These are phyloP conservation scores for Allygus modestus DNA, from an alignment of 2,888 invertebrate genomes.

Conservation along the genomic window DNA sequence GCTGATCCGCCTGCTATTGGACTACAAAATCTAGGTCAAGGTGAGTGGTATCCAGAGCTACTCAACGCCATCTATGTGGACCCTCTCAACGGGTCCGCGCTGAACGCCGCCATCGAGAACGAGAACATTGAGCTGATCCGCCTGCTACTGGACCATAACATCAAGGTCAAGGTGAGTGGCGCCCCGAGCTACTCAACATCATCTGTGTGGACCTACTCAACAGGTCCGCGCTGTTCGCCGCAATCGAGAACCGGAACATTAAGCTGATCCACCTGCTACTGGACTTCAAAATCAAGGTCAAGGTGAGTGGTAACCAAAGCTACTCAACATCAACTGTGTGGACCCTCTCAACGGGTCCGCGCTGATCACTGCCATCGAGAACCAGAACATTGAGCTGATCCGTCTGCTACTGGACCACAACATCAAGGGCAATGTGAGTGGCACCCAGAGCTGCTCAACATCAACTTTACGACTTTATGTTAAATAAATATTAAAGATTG, in stretches of 20 bases:
- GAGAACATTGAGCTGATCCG: too few relatives aligned
- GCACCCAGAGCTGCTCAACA: conserved; percentile 78
- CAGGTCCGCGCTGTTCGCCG: conserved; percentile 93
- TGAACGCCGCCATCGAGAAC: conserved; percentile 97
- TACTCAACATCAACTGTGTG: too few relatives aligned
- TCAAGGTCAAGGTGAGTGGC: conserved; percentile 86
- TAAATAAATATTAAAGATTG: too few relatives aligned
- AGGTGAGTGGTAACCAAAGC: conserved; percentile 81
- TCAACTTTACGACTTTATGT: too few relatives aligned
- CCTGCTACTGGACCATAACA: conserved; percentile 90
- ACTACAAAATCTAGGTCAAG: conserved; percentile 90
- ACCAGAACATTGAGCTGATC: too few relatives aligned
- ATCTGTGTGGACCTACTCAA: conserved; percentile 78
- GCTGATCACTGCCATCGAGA: conserved; percentile 72
- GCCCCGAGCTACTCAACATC: too few relatives aligned
- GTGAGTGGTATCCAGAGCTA: conserved; percentile 77
- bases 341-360: too few relatives aligned
- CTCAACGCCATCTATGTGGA: too few relatives aligned
- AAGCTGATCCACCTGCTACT: too few relatives aligned
- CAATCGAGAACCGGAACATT: conserved; percentile 99
- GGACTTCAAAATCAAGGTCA: conserved; percentile 88
- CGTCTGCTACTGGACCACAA: conserved; percentile 91
- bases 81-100: conserved; percentile 94
- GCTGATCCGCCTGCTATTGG: conserved; percentile 89
- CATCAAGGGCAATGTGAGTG: conserved; percentile 87